Percentiles rank a stretch among this genome's conserved stretches.
Evolutionary conservation across 2,888 invertebrate genomes (phyloP).

Genomic region (Kuschelorhynchus macadamiae): DNA sequence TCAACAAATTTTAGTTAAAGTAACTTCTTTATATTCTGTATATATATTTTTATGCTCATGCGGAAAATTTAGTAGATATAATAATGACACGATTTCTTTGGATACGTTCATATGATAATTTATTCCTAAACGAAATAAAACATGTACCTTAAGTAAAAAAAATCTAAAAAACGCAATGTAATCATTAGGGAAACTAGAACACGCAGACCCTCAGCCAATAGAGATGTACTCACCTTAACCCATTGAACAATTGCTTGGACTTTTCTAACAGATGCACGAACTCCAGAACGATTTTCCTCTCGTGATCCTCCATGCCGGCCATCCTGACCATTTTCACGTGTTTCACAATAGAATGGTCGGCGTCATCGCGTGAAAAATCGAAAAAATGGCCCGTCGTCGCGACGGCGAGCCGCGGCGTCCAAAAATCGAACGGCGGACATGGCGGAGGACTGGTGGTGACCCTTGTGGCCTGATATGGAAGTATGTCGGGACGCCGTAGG

Average conservation of each 20-base stretch:
- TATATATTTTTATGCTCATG: no score
- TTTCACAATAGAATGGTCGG: slow-evolving; percentile 28
- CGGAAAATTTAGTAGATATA: no score
- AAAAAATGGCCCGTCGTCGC: slow-evolving; percentile 45
- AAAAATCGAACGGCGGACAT: slow-evolving; percentile 68
- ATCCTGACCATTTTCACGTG: slow-evolving; percentile 77
- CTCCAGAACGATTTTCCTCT: slow-evolving; percentile 93
- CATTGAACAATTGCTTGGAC: slow-evolving; percentile 97
- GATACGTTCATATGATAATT: no score
- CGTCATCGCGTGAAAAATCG: slow-evolving; percentile 28
- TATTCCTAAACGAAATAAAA: no score
- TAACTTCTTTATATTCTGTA: no score
- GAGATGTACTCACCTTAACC: slow-evolving; percentile 79
- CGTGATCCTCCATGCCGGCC: slow-evolving; percentile 88
- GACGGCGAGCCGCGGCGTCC: slow-evolving; percentile 56
- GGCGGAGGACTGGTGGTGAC: slow-evolving; percentile 54
- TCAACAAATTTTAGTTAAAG: no score
- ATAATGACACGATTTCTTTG: no score
- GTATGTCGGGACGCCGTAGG: slow-evolving; percentile 4
- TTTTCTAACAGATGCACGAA: slow-evolving; percentile 97
- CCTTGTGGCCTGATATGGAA: slow-evolving; percentile 51
- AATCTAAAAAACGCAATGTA: no score
- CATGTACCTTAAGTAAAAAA: no score
- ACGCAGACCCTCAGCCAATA: no score
- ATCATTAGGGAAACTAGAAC: no score